These are phyloP conservation scores for Patella depressa DNA, from an alignment of 2,888 invertebrate genomes.

Conservation along the genomic window DNA sequence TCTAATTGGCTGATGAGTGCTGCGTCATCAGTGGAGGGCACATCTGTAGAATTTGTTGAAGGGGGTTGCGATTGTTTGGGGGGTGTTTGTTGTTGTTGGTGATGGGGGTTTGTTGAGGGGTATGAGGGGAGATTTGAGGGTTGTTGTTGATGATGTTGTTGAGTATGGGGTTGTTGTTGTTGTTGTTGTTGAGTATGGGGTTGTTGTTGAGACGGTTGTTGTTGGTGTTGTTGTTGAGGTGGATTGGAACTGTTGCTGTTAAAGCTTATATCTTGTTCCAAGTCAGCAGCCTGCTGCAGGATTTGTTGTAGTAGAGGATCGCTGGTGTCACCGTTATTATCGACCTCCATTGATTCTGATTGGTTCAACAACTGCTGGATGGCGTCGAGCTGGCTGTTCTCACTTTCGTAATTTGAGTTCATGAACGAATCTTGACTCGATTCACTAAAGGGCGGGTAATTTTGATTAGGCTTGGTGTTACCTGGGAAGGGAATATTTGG, in stretches of 20 bases:
- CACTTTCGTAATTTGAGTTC: constrained; percentile 18
- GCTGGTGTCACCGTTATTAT: constrained; percentile 41
- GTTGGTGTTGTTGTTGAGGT: constrained; percentile 22
- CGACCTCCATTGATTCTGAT: constrained; percentile 41
- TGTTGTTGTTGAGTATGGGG: constrained; percentile 22
- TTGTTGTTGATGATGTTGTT: constrained; percentile 3
- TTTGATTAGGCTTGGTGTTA: constrained; percentile 37
- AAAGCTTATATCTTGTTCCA: constrained; percentile 67
- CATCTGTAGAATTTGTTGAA: neutral
- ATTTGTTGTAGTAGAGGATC: constrained; percentile 82
- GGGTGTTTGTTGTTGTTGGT: constrained; percentile 24
- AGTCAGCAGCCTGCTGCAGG: constrained; percentile 87
- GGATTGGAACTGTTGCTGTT: constrained; percentile 28
- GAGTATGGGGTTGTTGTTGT: constrained; percentile 14
- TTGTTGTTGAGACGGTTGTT: constrained; percentile 21
- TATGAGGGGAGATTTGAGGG: neutral
- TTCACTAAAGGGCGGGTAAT: neutral
- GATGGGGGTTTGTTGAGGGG: constrained; percentile 12
- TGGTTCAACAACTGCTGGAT: constrained; percentile 45
- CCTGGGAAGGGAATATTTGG: constrained; percentile 50
- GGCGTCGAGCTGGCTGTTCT: constrained; percentile 31
- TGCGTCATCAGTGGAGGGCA: constrained; percentile 45
- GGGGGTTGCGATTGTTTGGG: constrained; percentile 24
- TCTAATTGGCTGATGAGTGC: constrained; percentile 57
- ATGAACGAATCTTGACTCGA: constrained; percentile 23